phyloP scores from a whole-genome alignment of 2,113 vertebrate species.

The Psilopsiagon aurifrons region DNA sequence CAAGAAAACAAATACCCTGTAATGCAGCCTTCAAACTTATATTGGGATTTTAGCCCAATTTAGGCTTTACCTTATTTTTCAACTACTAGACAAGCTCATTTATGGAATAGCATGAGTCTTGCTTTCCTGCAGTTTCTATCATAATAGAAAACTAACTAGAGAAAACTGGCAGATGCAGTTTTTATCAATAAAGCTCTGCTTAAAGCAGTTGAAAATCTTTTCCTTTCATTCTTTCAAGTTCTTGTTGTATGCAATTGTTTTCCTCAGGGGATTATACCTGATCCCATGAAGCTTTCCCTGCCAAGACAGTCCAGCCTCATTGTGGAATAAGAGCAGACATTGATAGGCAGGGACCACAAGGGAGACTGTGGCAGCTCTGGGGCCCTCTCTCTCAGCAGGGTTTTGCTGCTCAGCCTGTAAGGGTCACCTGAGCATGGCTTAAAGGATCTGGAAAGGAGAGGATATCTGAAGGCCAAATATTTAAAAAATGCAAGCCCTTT shows the following conservation, averaged over 20 bases:
- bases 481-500: slow-evolving; percentile 46
- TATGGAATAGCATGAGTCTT: background rate
- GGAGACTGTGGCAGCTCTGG: background rate
- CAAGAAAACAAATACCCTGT: slow-evolving; percentile 52
- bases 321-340: slow-evolving; percentile 8
- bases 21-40: background rate
- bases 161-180: slow-evolving; percentile 29
- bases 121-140: background rate
- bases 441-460: slow-evolving; percentile 19
- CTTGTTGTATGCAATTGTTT: slow-evolving; percentile 44
- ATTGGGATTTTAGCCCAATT: background rate
- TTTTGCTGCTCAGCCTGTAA: slow-evolving; percentile 29
- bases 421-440: slow-evolving; percentile 19
- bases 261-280: slow-evolving; percentile 35
- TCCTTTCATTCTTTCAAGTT: slow-evolving; percentile 43
- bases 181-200: slow-evolving; percentile 6
- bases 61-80: slow-evolving; percentile 42
- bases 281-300: slow-evolving; percentile 50
- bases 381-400: background rate
- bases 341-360: slow-evolving; percentile 24
- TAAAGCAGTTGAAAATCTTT: slow-evolving; percentile 44
- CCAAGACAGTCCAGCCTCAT: background rate
- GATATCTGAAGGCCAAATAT: slow-evolving; percentile 30
- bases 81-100: slow-evolving; percentile 1
- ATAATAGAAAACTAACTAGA: slow-evolving; percentile 33